Evolutionary conservation across 2,797 vertebrate species (phyloP), one percentile per base, ranked within the genome.

Genomic region (Darevskia mixta): DNA sequence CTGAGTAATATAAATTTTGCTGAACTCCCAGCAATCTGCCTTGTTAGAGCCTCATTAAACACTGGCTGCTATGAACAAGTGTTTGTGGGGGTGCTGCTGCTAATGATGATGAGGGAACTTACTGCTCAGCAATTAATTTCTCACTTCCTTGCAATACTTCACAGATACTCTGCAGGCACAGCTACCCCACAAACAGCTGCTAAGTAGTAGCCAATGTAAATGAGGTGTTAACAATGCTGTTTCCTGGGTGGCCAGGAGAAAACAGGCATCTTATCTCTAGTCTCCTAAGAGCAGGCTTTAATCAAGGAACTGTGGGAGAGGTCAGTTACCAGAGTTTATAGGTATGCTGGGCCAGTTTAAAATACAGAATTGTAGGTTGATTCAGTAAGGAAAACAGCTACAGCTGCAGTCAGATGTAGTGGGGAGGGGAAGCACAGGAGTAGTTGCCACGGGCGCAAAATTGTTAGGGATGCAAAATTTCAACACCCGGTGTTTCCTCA

Each of bases 1-100:
- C 58, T 77, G 88, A 89, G 88, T 89, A 89, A 85, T 89, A 81
- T 69, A 81, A 76, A 81, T 89, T 89, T 89, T 89, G 88, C 83
- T 49, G 78, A 85, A 55, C 69, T 69, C 88, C 79, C 83, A 80
- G 83, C 88, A 89, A 89, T 89, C 88, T 89, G 88, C 88, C 88
- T 89, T 85, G 88, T 89, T 85, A 89, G 88, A 82, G 88, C 83
- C 88, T 89, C 88, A 89, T 89, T 89, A 89, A 89, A 85, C 88
- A 85, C 78, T 85, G 58, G 78, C 83, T 85, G 83, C 41, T 89
- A 67, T 32, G 83, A 89, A 81, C 88, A 85, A 89, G 88, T 76
- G 88, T 89, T 89, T 76, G 83, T 89, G 83, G 83, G 83, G 78
- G 73, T 55, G 88, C 81, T 79, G 75, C 71, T 76, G 71, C 88